Evolutionary conservation across 1,140 invertebrate genomes (phyloP).

Genomic region (Pachypsylla venusta): DNA sequence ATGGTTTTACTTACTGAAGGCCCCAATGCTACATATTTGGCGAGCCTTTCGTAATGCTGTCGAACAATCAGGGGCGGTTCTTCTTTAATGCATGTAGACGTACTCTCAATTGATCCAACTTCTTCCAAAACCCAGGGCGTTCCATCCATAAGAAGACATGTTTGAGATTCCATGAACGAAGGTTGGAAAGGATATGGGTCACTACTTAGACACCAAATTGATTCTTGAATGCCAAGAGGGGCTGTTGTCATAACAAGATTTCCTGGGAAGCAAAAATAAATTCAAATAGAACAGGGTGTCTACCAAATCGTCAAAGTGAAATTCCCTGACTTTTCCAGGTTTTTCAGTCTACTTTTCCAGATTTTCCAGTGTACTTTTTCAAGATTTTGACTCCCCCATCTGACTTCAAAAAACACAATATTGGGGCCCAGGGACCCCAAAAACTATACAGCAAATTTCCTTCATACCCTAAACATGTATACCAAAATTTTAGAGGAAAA

Average conservation of each 20-base stretch:
- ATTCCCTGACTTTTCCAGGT: no score
- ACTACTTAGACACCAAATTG: conserved; percentile 57
- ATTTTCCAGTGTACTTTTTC: no score
- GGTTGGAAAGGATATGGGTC: conserved; percentile 48
- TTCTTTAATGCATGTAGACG: not conserved
- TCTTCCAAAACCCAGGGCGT: conserved; percentile 67
- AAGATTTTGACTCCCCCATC: no score
- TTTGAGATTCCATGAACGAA: conserved; percentile 55
- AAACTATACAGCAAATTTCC: no score
- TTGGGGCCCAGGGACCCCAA: no score
- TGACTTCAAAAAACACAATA: no score
- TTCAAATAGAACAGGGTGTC: no score
- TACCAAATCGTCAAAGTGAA: no score
- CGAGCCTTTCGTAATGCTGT: conserved; percentile 37
- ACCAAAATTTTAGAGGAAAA: no score
- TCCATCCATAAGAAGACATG: conserved; percentile 60
- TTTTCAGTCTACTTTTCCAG: no score
- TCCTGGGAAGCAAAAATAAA: no score
- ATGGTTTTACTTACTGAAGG: conserved; percentile 57
- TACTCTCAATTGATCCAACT: conserved; percentile 28
- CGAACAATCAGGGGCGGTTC: conserved; percentile 21
- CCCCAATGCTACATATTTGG: conserved; percentile 70
- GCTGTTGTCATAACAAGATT: conserved; percentile 53
- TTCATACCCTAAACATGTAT: no score
- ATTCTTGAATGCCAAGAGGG: conserved; percentile 36